These are phyloP conservation scores for Girardinus metallicus DNA, from an alignment of 2,797 vertebrate genomes.

Conservation along the genomic window DNA sequence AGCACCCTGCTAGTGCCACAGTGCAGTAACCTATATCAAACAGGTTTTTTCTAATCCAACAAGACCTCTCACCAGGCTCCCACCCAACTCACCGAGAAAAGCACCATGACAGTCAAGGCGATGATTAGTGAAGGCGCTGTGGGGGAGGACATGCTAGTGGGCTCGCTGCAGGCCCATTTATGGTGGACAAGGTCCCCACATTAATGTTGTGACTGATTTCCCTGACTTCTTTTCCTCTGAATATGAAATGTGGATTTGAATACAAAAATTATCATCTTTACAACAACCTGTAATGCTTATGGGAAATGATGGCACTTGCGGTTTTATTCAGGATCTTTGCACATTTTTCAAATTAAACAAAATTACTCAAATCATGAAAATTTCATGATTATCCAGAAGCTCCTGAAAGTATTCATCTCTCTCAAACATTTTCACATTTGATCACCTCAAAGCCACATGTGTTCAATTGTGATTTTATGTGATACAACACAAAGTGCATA, in stretches of 20 bases:
- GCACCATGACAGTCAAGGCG: conserved; percentile 56
- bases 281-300: neutral
- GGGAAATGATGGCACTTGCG: neutral
- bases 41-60: conserved; percentile 76
- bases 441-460: neutral
- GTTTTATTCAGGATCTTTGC: neutral
- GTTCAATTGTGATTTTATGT: neutral
- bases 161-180: conserved; percentile 56
- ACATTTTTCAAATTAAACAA: neutral
- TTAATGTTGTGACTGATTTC: conserved; percentile 11
- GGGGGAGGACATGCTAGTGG: conserved; percentile 46
- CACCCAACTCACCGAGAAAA: conserved; percentile 44
- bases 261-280: neutral
- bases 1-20: conserved; percentile 58
- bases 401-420: neutral
- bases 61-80: conserved; percentile 70
- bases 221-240: neutral
- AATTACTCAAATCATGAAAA: neutral
- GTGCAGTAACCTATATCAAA: conserved; percentile 79
- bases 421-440: neutral
- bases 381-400: neutral
- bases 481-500: neutral
- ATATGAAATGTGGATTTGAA: neutral
- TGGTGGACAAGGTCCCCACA: conserved; percentile 42
- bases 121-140: conserved; percentile 60